phyloP scores from a whole-genome alignment of 1,140 invertebrate species.

The Octopus sinensis region DNA sequence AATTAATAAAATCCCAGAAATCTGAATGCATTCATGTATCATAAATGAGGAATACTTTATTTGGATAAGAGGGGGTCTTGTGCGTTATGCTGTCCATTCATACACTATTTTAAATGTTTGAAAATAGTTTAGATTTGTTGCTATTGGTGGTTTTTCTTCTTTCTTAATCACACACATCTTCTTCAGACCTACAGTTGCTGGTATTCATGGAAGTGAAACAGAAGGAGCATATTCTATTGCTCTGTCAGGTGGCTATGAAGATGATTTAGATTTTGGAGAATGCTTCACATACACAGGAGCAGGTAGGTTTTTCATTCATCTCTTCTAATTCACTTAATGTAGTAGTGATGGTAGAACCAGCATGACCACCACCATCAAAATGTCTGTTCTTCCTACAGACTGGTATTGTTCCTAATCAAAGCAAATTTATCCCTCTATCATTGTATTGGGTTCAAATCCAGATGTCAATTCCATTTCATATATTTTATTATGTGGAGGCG shows the following conservation, averaged over 20 bases:
- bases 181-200: constrained; percentile 56
- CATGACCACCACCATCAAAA: too few relatives aligned
- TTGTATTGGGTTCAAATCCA: neutral
- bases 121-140: neutral
- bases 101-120: neutral
- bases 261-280: constrained; percentile 54
- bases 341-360: too few relatives aligned
- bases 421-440: too few relatives aligned
- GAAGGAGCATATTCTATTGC: constrained; percentile 56
- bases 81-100: too few relatives aligned
- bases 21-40: too few relatives aligned
- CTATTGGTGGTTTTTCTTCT: neutral
- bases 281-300: constrained; percentile 57
- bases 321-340: too few relatives aligned
- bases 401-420: too few relatives aligned
- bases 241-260: constrained; percentile 55
- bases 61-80: too few relatives aligned
- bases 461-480: neutral
- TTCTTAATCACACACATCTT: neutral
- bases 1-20: too few relatives aligned
- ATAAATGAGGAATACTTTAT: too few relatives aligned
- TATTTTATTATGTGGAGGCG: neutral
- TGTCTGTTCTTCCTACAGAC: too few relatives aligned
- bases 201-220: constrained; percentile 52
- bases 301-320: constrained; percentile 32